Evolutionary conservation across 2,888 invertebrate genomes (phyloP), one percentile per base, ranked within the genome.

Genomic region (Drosophila basisetae): DNA sequence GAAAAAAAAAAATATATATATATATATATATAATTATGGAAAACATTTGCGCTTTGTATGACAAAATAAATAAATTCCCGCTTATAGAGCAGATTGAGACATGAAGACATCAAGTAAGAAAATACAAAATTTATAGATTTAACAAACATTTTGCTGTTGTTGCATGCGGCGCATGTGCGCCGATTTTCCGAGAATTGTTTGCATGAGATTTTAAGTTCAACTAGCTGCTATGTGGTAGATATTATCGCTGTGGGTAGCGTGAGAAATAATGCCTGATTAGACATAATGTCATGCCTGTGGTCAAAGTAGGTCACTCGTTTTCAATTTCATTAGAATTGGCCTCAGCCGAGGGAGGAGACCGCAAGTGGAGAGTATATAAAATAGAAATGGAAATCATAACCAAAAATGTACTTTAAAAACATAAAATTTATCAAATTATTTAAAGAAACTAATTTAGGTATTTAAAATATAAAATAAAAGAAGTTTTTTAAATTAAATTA

Each of bases 251-350:
- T 55, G 47, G 47, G 60, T 58, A 70, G 69, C 82, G 82, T 81
- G 81, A 76, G 81, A 81, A 81, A 55, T 68, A 39, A 52, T 50
- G 39, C 11, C 25, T 43, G 11, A 28, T 30, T 35, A 10, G 0
- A 16, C 25, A 47, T 25, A 47, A 47, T 25, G 4, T 41, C 30
- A 37, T 63, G 59, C 54, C 30, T 65, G 52, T 58, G 61, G 71
- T 77, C 67, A 62, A 78, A 73, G n/a, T 75, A 66, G 80, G 78
- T 76, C 71, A 70, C 49, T 67, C 25, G 33, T 66, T 66, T 43
- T 58, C 16, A 28, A 54, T 72, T 77, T 80, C 74, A 58, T 63
- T 61, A 66, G 80, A 80, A 80, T 65, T 72, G 33, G 59, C 35
- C 33, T 6, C 22, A 35, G 43, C 43, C 30, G 16, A 52, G 16